These are phyloP conservation scores for Epistrophe eligans DNA, from an alignment of 2,888 invertebrate genomes.

Conservation along the genomic window DNA sequence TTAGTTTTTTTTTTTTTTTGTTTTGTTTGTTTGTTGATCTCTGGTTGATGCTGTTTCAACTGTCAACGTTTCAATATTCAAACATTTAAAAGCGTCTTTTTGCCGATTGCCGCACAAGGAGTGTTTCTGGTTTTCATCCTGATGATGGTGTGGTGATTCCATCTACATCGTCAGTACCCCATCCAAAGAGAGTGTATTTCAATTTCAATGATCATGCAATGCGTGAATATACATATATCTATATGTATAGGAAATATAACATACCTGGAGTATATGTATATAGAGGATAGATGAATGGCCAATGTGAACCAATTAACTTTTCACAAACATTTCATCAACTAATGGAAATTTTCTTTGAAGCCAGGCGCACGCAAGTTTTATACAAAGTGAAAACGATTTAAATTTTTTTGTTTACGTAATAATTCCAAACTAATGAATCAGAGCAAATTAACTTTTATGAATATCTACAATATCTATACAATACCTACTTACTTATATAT, in stretches of 20 bases:
- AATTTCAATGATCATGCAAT: constrained; percentile 16
- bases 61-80: constrained; percentile 56
- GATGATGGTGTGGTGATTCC: constrained; percentile 9
- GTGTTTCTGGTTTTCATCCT: constrained; percentile 39
- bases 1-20: not conserved
- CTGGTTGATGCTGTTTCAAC: constrained; percentile 23
- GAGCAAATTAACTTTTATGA: constrained; percentile 9
- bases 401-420: constrained; percentile 69
- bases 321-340: constrained; percentile 76
- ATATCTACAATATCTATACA: too few relatives aligned
- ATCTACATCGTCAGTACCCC: not conserved
- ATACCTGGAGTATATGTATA: too few relatives aligned
- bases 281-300: constrained; percentile 49
- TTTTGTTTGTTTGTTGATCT: constrained; percentile 31
- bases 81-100: constrained; percentile 48
- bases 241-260: not conserved
- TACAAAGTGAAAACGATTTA: constrained; percentile 29
- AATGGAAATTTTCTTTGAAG: constrained; percentile 74
- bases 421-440: constrained; percentile 50
- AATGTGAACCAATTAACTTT: constrained; percentile 76
- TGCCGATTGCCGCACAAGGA: constrained; percentile 38
- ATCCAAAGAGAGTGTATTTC: not conserved
- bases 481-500: too few relatives aligned
- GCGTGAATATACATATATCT: not conserved
- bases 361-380: constrained; percentile 32